Base-by-base conservation (phyloP, 1,140 invertebrate species). In the Drosophila sucinea region DNA sequence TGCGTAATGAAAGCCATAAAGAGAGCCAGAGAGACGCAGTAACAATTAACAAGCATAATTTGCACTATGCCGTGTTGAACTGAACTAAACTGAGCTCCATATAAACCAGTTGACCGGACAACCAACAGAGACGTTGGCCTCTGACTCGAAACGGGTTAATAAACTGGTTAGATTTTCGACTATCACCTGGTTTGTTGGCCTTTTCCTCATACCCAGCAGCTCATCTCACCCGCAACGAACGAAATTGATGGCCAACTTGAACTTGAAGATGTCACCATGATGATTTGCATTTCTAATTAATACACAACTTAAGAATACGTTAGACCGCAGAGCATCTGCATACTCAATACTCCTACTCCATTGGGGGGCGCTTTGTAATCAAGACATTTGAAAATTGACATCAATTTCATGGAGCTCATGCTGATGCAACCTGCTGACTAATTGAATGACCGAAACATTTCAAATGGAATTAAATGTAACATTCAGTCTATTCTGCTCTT, bases 261-360 rank as follows among this genome's bases (percentile, higher is more conserved):
- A 86, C 84, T 86, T 86, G 83, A 87, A 83, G 67, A 67, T 87
- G 76, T 73, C 67, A 67, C 70, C 72, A 76, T 40, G 30, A 41
- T 81, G 47, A 86, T 86, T 86, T 87, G 76, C 83, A 86, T 87
- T 79, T 68, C 62, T 77, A 86, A 86, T 87, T 77, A 77, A 79
- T 79, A 64, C 64, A 73, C 79, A 77, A 72, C 67, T 38, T 61
- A 56, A 81, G 70, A 77, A 85, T 63, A 64, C 30, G 58, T 62
- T 57, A 40, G 51, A 60, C 57, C 32, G 35, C 17, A 10, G 35
- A 38, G 3, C 35, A 38, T 38, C 35, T 1, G 1, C 6, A 17
- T 17, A 17, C 17, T 17, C 17, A 0, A 17, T 35, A 3, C 5
- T 7, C 8, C 33, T 6, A 35, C 33, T 8, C 5, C 33, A 38